A percentile compares a stretch with the other conserved stretches of the same genome.
Conservation (phyloP, 1,140 invertebrate genomes). For the Drosophila yakuba region DNA sequence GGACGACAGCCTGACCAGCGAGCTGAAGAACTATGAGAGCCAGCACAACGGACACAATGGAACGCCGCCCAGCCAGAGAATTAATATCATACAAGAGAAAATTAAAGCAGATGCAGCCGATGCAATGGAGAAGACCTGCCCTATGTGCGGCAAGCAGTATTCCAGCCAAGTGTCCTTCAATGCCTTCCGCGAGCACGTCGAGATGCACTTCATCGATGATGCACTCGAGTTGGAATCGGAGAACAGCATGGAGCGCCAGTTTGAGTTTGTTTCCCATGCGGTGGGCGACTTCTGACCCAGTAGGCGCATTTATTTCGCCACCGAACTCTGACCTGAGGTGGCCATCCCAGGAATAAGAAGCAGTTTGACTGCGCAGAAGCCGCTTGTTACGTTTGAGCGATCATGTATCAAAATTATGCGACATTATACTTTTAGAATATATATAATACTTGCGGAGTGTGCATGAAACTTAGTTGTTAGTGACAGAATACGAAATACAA, state of each 20-base stretch:
- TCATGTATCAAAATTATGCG: slow-evolving; percentile 25
- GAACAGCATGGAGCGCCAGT: slow-evolving; percentile 70
- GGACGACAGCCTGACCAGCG: slow-evolving; percentile 66
- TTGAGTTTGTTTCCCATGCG: slow-evolving; percentile 77
- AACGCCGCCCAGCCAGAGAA: slow-evolving; percentile 28
- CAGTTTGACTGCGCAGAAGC: slow-evolving; percentile 37
- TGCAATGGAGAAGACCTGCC: slow-evolving; percentile 85
- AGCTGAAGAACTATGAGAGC: slow-evolving; percentile 36
- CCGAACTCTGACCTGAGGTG: slow-evolving; percentile 38
- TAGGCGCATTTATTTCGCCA: slow-evolving; percentile 58
- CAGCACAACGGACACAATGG: slow-evolving; percentile 26
- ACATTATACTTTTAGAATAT: slow-evolving; percentile 12
- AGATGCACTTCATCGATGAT: slow-evolving; percentile 85
- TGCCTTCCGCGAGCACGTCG: slow-evolving; percentile 85
- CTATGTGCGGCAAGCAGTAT: slow-evolving; percentile 85
- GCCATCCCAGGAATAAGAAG: not conserved
- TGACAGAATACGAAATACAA: slow-evolving; percentile 42
- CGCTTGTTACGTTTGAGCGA: slow-evolving; percentile 41
- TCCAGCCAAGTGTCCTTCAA: slow-evolving; percentile 78
- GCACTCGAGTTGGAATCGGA: slow-evolving; percentile 47
- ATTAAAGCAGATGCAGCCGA: slow-evolving; percentile 59
- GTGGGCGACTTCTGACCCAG: slow-evolving; percentile 82
- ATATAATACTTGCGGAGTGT: slow-evolving; percentile 9
- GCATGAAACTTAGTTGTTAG: slow-evolving; percentile 36
- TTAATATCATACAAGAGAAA: slow-evolving; percentile 72